Evolutionary conservation across 2,113 vertebrate genomes (phyloP), one percentile per base, ranked within the genome.

Genomic region (Notothenia coriiceps): DNA sequence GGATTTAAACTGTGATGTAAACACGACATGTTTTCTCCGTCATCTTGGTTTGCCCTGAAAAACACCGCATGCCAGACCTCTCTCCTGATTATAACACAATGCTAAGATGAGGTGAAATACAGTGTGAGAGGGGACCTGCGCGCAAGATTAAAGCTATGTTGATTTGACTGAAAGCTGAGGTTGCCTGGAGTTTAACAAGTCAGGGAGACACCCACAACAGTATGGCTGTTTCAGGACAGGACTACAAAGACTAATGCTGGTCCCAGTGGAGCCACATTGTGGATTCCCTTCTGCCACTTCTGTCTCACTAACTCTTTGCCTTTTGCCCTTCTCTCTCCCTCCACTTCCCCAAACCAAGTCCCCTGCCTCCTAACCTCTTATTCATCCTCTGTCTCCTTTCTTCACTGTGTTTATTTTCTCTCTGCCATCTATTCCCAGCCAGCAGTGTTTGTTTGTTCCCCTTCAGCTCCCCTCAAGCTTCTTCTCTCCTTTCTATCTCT

Each of bases 101-200:
- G 57, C 57, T 65, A 33, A 70, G 77, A 79, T 72, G 78, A 86
- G 77, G 80, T 84, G 78, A 86, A 87, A 60, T 57, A 2, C 67
- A 76, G 81, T 80, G 75, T 59, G 61, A 77, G 40, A 43, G 66
- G 60, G 29, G 35, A 13, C 70, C 40, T 40, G 76, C 52, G n/a
- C 63, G 75, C 55, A 43, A 76, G 50, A 87, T 85, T 81, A 79
- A 88, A 84, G 85, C 63, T 18, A 9, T 72, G 85, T 84, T 74
- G 72, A 83, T 84, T 68, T 87, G 79, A 78, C 79, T 86, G 81
- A 55, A 57, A 77, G 70, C 50, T 8, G 50, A 80, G 86, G 86
- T 89, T 87, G 81, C 83, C 57, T 78, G 47, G 86, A 91, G 82
- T 88, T 90, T 67, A 92, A 68, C 52, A 66, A 78, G 77, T 54